A percentile compares a stretch with the other conserved stretches of the same genome.
phyloP scores from a whole-genome alignment of 2,797 vertebrate species.

The Rhyacichthys aspro region DNA sequence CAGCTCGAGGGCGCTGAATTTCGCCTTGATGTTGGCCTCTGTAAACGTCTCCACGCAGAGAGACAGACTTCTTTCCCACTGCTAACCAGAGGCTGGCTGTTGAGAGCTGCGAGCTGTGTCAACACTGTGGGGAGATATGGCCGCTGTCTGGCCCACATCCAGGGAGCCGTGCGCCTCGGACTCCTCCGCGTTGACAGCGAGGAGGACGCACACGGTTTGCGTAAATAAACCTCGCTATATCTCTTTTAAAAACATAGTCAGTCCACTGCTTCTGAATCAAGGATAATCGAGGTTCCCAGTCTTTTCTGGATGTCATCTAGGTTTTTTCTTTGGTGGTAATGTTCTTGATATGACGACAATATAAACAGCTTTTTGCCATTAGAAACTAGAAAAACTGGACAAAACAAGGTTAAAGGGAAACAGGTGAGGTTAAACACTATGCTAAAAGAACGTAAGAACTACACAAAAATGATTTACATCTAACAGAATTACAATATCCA shows the following conservation, averaged over 20 bases:
- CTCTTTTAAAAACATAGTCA: slow-evolving; percentile 32
- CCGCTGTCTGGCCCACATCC: slow-evolving; percentile 73
- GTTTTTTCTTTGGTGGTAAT: too few species aligned
- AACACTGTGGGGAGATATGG: slow-evolving; percentile 78
- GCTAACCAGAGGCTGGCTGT: slow-evolving; percentile 75
- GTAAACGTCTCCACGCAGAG: slow-evolving; percentile 56
- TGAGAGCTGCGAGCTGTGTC: slow-evolving; percentile 76
- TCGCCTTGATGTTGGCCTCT: slow-evolving; percentile 69
- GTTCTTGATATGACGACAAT: too few species aligned
- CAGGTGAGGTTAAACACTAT: too few species aligned
- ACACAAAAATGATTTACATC: too few species aligned
- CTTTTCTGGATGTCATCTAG: too few species aligned
- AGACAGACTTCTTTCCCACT: slow-evolving; percentile 66
- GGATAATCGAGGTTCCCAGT: not conserved
- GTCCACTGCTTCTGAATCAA: slow-evolving; percentile 22
- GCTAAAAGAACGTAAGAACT: too few species aligned
- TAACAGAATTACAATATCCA: too few species aligned
- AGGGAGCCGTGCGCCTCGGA: slow-evolving; percentile 50
- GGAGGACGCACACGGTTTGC: slow-evolving; percentile 56
- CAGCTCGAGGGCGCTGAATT: slow-evolving; percentile 49
- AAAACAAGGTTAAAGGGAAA: too few species aligned
- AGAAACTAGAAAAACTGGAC: too few species aligned
- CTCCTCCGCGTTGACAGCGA: slow-evolving; percentile 58
- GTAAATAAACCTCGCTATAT: slow-evolving; percentile 44
- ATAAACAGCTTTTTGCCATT: too few species aligned